Evolutionary conservation across 2,113 vertebrate species (phyloP).

Genomic region (Melospiza melodia): DNA sequence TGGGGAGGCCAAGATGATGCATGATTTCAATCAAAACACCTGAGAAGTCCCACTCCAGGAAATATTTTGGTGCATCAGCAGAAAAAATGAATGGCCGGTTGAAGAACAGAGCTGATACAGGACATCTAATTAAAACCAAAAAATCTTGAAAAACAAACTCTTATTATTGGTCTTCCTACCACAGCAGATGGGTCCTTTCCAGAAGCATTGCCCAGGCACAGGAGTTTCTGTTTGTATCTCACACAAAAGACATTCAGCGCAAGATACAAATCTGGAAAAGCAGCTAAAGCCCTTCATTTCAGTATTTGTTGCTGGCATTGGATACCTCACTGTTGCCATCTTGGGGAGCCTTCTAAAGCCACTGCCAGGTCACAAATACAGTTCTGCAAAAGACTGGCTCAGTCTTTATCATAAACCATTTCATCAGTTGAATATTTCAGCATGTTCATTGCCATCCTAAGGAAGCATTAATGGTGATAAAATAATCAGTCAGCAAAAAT

Average conservation of each 20-base stretch:
- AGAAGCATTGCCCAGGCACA: neutral
- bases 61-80: conserved; percentile 2
- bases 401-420: conserved; percentile 64
- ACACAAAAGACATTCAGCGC: conserved; percentile 38
- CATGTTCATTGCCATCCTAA: conserved; percentile 71
- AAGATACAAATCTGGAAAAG: conserved; percentile 33
- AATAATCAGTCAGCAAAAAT: conserved; percentile 78
- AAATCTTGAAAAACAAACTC: conserved; percentile 6
- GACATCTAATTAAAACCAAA: conserved; percentile 62
- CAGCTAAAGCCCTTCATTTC: neutral
- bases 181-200: conserved; percentile 23
- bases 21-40: conserved; percentile 11
- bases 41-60: neutral
- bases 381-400: conserved; percentile 45
- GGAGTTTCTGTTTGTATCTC: neutral
- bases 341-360: conserved; percentile 51
- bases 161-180: conserved; percentile 5
- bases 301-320: conserved; percentile 26
- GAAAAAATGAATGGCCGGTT: neutral
- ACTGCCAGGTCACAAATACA: conserved; percentile 41
- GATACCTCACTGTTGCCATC: conserved; percentile 9
- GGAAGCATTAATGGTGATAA: conserved; percentile 69
- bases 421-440: conserved; percentile 71
- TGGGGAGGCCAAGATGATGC: neutral
- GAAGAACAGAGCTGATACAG: neutral